phyloP scores from a whole-genome alignment of 2,888 invertebrate species.

The Osedax frankpressi region DNA sequence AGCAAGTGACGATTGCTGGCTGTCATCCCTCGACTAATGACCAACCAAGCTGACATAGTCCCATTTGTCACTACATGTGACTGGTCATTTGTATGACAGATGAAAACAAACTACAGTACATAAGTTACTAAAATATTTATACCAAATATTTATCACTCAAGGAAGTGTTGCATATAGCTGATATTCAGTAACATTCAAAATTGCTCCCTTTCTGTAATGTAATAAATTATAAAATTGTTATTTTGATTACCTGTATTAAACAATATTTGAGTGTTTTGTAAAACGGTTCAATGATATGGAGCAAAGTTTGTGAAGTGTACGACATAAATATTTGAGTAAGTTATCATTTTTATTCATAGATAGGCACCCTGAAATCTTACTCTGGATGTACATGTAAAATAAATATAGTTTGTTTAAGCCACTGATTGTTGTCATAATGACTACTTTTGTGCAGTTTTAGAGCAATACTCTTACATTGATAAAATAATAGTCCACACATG shows the following conservation, averaged over 20 bases:
- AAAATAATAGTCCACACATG: background rate
- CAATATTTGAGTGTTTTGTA: background rate
- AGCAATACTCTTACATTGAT: background rate
- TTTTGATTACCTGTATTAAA: background rate
- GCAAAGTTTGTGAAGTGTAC: too few relatives aligned
- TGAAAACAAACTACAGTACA: background rate
- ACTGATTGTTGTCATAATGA: background rate
- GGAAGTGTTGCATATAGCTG: background rate
- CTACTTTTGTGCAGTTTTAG: background rate
- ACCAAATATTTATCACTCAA: conserved; percentile 2
- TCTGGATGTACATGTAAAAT: background rate
- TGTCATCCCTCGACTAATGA: background rate
- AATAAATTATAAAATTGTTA: background rate
- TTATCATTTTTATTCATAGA: background rate
- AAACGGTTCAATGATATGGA: too few relatives aligned
- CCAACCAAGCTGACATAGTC: background rate
- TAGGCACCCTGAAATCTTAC: background rate
- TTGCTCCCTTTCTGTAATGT: background rate
- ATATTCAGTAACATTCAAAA: background rate
- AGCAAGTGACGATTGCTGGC: conserved; percentile 6
- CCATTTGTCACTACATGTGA: background rate
- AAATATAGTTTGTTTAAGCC: background rate
- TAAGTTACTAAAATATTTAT: background rate
- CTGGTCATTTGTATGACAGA: background rate
- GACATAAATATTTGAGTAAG: too few relatives aligned